Evolutionary conservation across 2,113 vertebrate genomes (phyloP).

Genomic region (Entomyzon cyanotis): DNA sequence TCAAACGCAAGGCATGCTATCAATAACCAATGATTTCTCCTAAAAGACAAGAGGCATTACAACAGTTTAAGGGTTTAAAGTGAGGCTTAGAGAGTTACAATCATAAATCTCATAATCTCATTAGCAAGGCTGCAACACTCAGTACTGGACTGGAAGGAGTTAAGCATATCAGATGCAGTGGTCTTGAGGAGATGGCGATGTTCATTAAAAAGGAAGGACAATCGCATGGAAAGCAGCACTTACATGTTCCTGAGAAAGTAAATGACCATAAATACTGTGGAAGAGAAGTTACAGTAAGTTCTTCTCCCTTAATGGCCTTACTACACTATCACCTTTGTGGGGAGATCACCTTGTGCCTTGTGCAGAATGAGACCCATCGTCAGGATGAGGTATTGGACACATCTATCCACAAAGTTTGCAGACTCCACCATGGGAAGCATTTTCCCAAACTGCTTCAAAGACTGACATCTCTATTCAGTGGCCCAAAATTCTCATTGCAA

Average conservation of each 20-base stretch:
- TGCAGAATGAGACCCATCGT: neutral
- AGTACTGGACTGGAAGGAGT: neutral
- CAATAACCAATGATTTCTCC: neutral
- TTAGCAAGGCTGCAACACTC: neutral
- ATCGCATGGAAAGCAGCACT: neutral
- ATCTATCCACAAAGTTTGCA: too few relatives aligned
- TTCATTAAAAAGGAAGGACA: neutral
- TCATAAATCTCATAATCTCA: constrained; percentile 29
- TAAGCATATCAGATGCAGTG: neutral
- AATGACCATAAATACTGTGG: fast-evolving
- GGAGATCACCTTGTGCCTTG: neutral
- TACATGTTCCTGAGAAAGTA: neutral
- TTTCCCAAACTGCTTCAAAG: neutral
- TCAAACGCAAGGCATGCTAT: neutral
- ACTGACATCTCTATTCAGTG: neutral
- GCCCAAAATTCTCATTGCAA: neutral
- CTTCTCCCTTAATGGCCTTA: neutral
- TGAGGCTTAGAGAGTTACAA: constrained; percentile 6
- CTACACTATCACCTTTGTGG: neutral
- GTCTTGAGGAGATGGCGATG: neutral
- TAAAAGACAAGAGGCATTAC: neutral
- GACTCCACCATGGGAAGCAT: neutral
- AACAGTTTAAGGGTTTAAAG: constrained; percentile 16
- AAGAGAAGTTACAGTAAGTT: neutral
- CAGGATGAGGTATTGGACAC: neutral